Evolutionary conservation across 1,140 invertebrate species (phyloP), one percentile per base, ranked within the genome.

Genomic region (Brachionus asplanchnoidis): DNA sequence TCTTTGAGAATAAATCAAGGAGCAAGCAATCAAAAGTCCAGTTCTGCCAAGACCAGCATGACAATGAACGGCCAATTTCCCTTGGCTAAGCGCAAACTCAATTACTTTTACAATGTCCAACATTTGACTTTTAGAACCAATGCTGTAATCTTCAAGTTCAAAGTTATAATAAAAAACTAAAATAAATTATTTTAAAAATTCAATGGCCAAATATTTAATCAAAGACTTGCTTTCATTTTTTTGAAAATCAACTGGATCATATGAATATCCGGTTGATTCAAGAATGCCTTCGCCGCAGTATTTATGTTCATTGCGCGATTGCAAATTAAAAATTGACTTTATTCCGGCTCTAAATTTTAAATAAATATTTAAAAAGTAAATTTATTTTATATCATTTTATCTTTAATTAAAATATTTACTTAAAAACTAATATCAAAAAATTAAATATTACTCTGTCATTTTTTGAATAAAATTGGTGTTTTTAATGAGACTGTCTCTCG

Each of bases 71-170:
- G 94, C 95, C 23, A 88, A 93, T 89, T 94, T 93, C 60, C 95
- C 95, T 89, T 95, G 92, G 70, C 93, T 92, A 0, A 95, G 89
- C 1, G 94, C 93, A 90, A 96, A 96, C 42, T 94, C 93, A 87
- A 95, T 91, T 3, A 96, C 95, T 90, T 95, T 95, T 2, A 95
- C 93, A 92, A 95, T 95, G 87, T 96, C 94, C 84, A 95, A 88
- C 14, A 96, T 89, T 14, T 93, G 93, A 65, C 91, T 91, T 85
- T 94, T 90, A 17, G 92, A 93, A 0, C 93, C 93, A 79, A 94
- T 93, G 0, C 94, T 94, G 88, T 95, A 95, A 90, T 96, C 95
- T 84, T 92, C 92, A 93, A 94, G 94, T 84, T 36, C 77, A 66
- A 6, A 95, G 90, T 95, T 95, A 91, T 95, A 95, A 87, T 93